Base-by-base conservation (phyloP, 2,888 invertebrate genomes). In the Cheilosia vulpina region DNA sequence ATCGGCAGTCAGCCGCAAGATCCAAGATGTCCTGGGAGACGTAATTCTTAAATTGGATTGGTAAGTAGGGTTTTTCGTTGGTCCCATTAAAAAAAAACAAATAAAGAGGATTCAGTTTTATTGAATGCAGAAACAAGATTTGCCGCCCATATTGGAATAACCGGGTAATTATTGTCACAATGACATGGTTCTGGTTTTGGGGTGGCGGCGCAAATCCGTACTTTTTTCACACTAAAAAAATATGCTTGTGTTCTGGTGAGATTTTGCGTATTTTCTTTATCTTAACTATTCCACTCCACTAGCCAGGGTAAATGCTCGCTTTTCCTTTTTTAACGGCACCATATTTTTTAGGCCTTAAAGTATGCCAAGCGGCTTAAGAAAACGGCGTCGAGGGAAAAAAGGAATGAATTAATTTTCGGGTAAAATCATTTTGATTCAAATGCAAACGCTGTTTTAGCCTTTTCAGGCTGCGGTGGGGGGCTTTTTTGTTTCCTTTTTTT, bases 201-300 rank as follows among this genome's bases (percentile, higher is more conserved):
- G 38, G 38, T 13, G 38, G 13, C 9, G 24, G 47, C 45, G 55
- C 55, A 60, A 57, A 68, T 63, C 45, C 47, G 21, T 43, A 62
- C 62, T 60, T 65, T 41, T 13, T 45, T n/a, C 11, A 27, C 11
- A 45, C 15, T 9, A 47, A 80, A 73, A 73, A 69, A 50, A 75
- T 17, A 24, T 27, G 27, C 27, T 27, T 27, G 27, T 27, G 6
- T 27, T 27, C 45, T 34, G 13, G 43, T 57, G 34, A 21, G 34
- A 65, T 43, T 21, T 50, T 31, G 7, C 60, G 65, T 66, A 38
- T 13, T 60, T 19, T 65, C 53, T 58, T 81, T 81, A 81, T 81
- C 81, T 69, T 24, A 41, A 69, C 81, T 76, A 65, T 81, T 81
- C 76, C 69, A 65, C 81, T 57, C 65, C 76, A 76, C 65, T 81